Evolutionary conservation across 2,888 invertebrate species (phyloP), one percentile per base, ranked within the genome.

Genomic region (Mechanitis messenoides): DNA sequence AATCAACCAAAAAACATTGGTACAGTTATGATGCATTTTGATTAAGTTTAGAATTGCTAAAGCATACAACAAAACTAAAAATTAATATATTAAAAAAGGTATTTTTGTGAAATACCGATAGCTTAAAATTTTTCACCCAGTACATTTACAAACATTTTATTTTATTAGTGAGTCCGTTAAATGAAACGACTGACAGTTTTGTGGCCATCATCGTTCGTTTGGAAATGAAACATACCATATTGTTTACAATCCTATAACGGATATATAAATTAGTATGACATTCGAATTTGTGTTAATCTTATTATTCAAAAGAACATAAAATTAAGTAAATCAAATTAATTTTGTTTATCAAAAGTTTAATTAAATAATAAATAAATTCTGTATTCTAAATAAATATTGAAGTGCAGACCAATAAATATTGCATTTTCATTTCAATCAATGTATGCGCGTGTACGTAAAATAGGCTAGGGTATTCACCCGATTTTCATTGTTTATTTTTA

Each of bases 401-500:
- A 50, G 7, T 50, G 28, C 11, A 50, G 50, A 50, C 3, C 42
- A 65, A 46, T 55, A 56, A 53, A 59, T 45, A 35, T 42, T 55
- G 35, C 55, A 64, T 59, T 59, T 59, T 53, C 33, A 58, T 64
- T 66, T 58, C 56, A 56, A 45, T 59, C 38, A 45, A 47, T 57
- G 58, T 54, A 46, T 59, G 62, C 50, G 28, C 50, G 31, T 66
- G 64, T 67, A 65, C 66, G 66, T 68, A 72, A 69, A 69, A 72
- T 72, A 67, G 65, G 68, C 55, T 58, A 56, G 60, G 58, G 53
- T 65, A 69, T 72, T 74, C 75, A 79, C 77, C 77, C 77, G 77
- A 73, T 74, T 79, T 81, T 77, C 78, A 78, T 81, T 85, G 83
- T 85, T 85, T 85, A 83, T 85, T 85, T 85, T 85, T 85, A 85